These are phyloP conservation scores for Ophraella communa DNA, from an alignment of 2,888 invertebrate genomes.

Conservation along the genomic window DNA sequence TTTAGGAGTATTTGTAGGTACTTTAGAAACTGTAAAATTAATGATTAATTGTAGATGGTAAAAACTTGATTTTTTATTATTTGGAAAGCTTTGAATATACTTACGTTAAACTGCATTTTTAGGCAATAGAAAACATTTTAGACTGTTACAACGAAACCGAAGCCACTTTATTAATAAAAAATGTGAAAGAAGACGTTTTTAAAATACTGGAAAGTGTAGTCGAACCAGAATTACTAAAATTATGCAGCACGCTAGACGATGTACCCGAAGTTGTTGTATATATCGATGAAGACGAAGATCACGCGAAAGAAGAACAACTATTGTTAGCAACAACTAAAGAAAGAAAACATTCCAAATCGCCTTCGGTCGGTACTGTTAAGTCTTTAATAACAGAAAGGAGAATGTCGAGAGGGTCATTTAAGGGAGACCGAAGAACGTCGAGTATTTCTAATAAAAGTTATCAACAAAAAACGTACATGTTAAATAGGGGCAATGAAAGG, in stretches of 20 bases:
- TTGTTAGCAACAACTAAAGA: constrained; percentile 1
- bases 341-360: constrained; percentile 7
- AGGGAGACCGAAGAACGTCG: constrained; percentile 13
- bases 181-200: constrained; percentile 54
- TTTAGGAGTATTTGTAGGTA: no score
- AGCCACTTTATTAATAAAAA: constrained; percentile 63
- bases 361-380: neutral
- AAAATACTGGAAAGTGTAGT: constrained; percentile 45
- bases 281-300: neutral
- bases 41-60: no score
- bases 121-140: constrained; percentile 67
- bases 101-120: no score
- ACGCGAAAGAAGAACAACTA: constrained; percentile 9
- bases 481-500: constrained; percentile 14
- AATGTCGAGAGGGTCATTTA: neutral
- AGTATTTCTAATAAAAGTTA: constrained; percentile 3
- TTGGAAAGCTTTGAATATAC: no score
- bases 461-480: neutral
- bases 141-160: constrained; percentile 63
- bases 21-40: no score
- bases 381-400: neutral
- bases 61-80: no score
- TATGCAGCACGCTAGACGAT: constrained; percentile 35
- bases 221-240: constrained; percentile 29
- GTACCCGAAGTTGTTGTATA: constrained; percentile 28